phyloP scores from a whole-genome alignment of 2,888 invertebrate genomes.

The Sesia apiformis region DNA sequence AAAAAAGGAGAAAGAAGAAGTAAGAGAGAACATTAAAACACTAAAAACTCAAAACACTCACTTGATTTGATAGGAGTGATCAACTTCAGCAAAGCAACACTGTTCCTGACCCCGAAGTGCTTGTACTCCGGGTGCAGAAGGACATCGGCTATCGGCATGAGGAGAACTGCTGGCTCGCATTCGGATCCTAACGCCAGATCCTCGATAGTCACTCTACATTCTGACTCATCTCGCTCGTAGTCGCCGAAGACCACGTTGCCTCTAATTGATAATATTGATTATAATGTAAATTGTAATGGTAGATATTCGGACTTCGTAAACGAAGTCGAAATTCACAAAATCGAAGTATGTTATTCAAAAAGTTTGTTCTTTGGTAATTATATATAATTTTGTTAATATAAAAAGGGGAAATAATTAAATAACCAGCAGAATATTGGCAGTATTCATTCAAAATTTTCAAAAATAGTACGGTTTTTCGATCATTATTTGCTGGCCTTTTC shows the following conservation, averaged over 20 bases:
- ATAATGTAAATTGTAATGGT: too few species aligned
- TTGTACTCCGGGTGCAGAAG: conserved; percentile 58
- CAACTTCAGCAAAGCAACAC: conserved; percentile 47
- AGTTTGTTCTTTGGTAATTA: too few species aligned
- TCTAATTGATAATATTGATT: conserved; percentile 15
- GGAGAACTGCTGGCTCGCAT: conserved; percentile 43
- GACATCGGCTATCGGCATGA: conserved; percentile 57
- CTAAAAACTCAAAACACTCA: conserved; percentile 17
- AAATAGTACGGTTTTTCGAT: too few species aligned
- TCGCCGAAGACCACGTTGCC: conserved; percentile 55
- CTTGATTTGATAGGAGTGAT: conserved; percentile 40
- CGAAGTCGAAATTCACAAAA: too few species aligned
- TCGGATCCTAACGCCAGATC: conserved; percentile 27
- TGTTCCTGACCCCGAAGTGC: conserved; percentile 42
- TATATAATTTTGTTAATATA: too few species aligned
- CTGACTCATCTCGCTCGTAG: conserved; percentile 52
- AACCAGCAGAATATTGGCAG: too few species aligned
- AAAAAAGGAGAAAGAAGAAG: conserved; percentile 1
- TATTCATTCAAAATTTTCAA: too few species aligned
- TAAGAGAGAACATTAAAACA: not conserved
- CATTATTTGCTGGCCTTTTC: too few species aligned
- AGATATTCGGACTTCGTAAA: too few species aligned
- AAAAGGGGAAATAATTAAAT: too few species aligned
- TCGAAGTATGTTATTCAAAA: too few species aligned
- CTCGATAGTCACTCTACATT: conserved; percentile 31